phyloP scores from a whole-genome alignment of 1,140 invertebrate genomes.

The Platorchestia sp. region DNA sequence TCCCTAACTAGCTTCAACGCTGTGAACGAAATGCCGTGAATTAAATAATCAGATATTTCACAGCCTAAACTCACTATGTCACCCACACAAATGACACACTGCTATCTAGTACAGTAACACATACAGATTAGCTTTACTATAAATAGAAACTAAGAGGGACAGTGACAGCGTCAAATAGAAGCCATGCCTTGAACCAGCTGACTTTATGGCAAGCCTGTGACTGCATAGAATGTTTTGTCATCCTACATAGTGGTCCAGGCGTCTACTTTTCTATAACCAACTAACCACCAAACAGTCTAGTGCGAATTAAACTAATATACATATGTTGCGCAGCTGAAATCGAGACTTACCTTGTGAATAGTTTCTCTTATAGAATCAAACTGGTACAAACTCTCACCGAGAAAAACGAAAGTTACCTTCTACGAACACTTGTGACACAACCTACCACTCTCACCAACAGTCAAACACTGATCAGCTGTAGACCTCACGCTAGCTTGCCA shows the following conservation, averaged over 20 bases:
- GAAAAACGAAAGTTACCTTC: not conserved
- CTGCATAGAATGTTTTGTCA: not conserved
- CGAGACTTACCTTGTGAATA: not conserved
- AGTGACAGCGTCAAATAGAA: not conserved
- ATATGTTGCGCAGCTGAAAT: not conserved
- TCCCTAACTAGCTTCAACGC: not conserved
- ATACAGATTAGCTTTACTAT: not conserved
- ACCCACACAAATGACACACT: too few species aligned
- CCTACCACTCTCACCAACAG: not conserved
- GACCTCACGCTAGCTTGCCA: not conserved
- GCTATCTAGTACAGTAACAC: not conserved
- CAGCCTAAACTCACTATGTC: too few species aligned
- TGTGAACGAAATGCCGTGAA: too few species aligned
- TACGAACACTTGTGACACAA: not conserved
- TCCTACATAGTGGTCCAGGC: not conserved
- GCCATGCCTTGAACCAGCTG: not conserved
- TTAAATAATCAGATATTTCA: too few species aligned
- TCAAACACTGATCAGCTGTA: not conserved
- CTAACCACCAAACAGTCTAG: not conserved
- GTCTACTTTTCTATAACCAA: not conserved
- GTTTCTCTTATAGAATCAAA: not conserved
- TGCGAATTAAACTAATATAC: not conserved
- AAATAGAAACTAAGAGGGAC: not conserved
- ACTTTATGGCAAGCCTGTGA: not conserved
- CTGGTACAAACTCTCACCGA: not conserved